A percentile compares a stretch with the other conserved stretches of the same genome.
phyloP scores from a whole-genome alignment of 2,888 invertebrate species.

The Euproctis similis region DNA sequence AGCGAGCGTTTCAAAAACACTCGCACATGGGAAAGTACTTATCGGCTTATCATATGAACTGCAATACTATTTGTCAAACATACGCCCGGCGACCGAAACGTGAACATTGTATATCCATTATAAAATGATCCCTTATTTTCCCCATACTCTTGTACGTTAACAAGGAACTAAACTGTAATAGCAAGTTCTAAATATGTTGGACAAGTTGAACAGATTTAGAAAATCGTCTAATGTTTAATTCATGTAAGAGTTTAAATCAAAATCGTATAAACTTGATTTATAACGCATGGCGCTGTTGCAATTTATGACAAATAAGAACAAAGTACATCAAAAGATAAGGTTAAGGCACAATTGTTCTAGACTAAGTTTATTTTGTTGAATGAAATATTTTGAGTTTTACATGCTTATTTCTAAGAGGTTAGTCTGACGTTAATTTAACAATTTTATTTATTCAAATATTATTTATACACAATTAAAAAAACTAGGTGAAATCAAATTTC shows the following conservation, averaged over 20 bases:
- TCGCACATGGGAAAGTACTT: conserved; percentile 36
- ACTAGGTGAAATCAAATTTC: no score
- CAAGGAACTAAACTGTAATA: not conserved
- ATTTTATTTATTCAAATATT: no score
- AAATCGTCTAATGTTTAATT: conserved; percentile 67
- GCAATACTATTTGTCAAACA: conserved; percentile 62
- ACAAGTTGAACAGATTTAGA: conserved; percentile 53
- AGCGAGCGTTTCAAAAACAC: conserved; percentile 43
- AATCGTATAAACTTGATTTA: conserved; percentile 33
- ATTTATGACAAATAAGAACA: conserved; percentile 40
- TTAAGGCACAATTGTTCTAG: no score
- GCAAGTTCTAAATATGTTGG: conserved; percentile 36
- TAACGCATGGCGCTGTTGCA: conserved; percentile 52
- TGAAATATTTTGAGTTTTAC: no score
- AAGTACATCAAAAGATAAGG: no score
- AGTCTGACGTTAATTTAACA: no score
- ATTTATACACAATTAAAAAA: no score
- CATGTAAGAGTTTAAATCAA: conserved; percentile 51
- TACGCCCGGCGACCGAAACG: conserved; percentile 49
- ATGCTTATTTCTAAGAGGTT: no score
- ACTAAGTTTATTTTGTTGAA: no score
- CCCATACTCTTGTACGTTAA: not conserved
- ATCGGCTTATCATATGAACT: conserved; percentile 52
- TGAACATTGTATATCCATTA: conserved; percentile 33
- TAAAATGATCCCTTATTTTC: conserved; percentile 18